Evolutionary conservation across 2,888 invertebrate species (phyloP).

Genomic region (Meteorus cinctellus): DNA sequence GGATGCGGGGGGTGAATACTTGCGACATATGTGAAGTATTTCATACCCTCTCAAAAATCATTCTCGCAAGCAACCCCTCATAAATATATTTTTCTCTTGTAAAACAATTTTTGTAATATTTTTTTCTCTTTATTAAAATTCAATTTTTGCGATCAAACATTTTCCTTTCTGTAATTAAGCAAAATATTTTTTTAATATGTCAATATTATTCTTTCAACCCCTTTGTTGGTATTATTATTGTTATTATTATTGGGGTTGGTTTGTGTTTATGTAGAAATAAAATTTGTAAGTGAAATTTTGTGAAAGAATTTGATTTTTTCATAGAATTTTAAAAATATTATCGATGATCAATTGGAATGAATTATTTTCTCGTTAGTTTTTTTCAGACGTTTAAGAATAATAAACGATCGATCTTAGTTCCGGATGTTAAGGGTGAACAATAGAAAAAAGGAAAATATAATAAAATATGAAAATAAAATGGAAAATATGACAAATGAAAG

Average conservation of each 20-base stretch:
- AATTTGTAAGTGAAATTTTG: no score
- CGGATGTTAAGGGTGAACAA: conserved; percentile 47
- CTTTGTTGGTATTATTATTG: no score
- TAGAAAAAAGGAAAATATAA: not conserved
- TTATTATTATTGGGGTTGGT: no score
- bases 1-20: not conserved
- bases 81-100: conserved; percentile 1
- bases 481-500: conserved; percentile 37
- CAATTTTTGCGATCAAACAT: not conserved
- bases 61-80: not conserved
- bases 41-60: not conserved
- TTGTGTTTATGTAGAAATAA: no score
- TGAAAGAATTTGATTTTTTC: no score
- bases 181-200: no score
- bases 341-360: not conserved
- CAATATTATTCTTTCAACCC: no score
- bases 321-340: not conserved
- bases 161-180: not conserved
- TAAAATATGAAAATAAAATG: not conserved
- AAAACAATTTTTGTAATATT: conserved; percentile 31
- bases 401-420: conserved; percentile 59
- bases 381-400: not conserved
- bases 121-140: conserved; percentile 11
- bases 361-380: conserved; percentile 6
- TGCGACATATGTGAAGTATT: conserved; percentile 13